phyloP scores from a whole-genome alignment of 2,888 invertebrate genomes.

The Hedychridium roseum region DNA sequence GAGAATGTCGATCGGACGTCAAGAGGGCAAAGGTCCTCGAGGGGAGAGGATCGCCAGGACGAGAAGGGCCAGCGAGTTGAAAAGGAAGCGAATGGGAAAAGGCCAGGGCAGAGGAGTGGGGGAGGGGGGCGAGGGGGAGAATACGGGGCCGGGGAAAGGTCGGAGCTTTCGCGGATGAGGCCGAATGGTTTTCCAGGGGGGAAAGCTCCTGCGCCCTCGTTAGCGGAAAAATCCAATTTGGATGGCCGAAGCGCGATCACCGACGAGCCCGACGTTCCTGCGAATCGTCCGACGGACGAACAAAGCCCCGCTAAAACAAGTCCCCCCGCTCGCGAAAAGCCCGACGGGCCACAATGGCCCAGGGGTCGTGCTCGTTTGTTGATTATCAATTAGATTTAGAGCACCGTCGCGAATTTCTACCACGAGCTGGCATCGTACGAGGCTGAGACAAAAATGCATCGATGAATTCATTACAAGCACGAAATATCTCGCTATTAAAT shows the following conservation, averaged over 20 bases:
- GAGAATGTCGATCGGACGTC: neutral
- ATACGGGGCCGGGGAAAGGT: neutral
- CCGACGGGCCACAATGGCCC: conserved; percentile 19
- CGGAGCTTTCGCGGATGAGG: conserved; percentile 24
- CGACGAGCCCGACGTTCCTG: conserved; percentile 21
- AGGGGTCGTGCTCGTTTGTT: conserved; percentile 28
- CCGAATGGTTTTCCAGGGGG: conserved; percentile 22
- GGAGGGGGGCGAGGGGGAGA: neutral
- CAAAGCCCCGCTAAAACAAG: no score
- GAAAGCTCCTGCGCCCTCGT: conserved; percentile 33
- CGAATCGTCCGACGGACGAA: conserved; percentile 14
- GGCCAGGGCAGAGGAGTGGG: neutral
- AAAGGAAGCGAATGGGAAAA: conserved; percentile 10
- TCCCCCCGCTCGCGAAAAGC: conserved; percentile 14
- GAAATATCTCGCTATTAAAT: no score
- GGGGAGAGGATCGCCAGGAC: no score
- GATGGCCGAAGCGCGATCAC: conserved; percentile 26
- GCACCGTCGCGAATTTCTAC: conserved; percentile 7
- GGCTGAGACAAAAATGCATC: no score
- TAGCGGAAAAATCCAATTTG: conserved; percentile 48
- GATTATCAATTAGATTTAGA: conserved; percentile 50
- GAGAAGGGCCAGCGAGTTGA: conserved; percentile 10
- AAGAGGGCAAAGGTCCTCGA: conserved; percentile 4
- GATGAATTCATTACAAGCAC: no score
- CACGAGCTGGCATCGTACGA: neutral